Evolutionary conservation across 2,888 invertebrate genomes (phyloP), one percentile per base, ranked within the genome.

Genomic region (Phragmatobia fuliginosa): DNA sequence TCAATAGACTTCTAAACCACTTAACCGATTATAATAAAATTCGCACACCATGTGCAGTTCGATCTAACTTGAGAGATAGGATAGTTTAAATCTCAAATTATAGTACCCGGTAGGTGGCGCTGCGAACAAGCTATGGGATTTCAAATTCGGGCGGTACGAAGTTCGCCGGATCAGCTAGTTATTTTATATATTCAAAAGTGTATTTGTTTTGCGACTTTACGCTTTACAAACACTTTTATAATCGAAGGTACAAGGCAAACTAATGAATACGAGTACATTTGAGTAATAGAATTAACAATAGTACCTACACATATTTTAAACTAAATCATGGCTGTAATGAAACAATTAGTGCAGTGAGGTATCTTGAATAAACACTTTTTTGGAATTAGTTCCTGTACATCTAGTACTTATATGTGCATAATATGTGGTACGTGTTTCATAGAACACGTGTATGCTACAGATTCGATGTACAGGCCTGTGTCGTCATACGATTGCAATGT

Each of bases 401-500:
- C 5, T 36, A 36, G 36, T 63, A 33, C 63, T 62, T 66, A 66
- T 64, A 31, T 25, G 31, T 45, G 38, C n/a, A 66, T 28, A 45
- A 59, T 64, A 45, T 18, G 8, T 33, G 38, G 18, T 16, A 45
- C 7, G 45, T 49, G n/a, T 49, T 49, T 21, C 45, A 68, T 62
- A 33, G 60, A 62, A 38, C 62, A 64, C 49, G 59, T 75, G 73
- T 71, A 66, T 72, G 58, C 65, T 56, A 63, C 33, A 66, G 62
- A 56, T 81, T 72, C 76, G 75, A 77, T 72, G 74, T 81, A 77
- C 79, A 77, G 78, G 75, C 70, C 75, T 79, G 84, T 83, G 84
- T 85, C 87, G 87, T 87, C 87, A 87, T 80, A 83, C 86, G 87
- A 87, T 87, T 86, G 86, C 84, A 82, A 80, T 83, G 88, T 84